phyloP scores from a whole-genome alignment of 2,113 vertebrate genomes.

The Pan paniscus region DNA sequence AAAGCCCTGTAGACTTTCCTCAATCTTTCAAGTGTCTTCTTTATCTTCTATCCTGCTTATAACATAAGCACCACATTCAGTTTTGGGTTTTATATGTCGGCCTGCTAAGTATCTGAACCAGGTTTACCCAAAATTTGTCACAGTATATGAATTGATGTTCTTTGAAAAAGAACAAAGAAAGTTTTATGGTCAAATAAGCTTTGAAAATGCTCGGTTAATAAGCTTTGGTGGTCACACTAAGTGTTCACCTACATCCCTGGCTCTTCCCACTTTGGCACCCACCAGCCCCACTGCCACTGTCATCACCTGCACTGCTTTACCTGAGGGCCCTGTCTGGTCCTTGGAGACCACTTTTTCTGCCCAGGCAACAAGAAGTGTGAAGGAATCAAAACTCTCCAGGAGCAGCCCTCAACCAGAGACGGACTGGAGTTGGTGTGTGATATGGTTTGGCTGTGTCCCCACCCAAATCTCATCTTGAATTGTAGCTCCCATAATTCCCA shows the following conservation, averaged over 20 bases:
- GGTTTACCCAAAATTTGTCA: not conserved
- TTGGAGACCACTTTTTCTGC: not conserved
- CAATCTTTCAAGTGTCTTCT: not conserved
- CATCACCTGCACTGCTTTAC: not conserved
- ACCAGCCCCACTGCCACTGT: rapidly evolving
- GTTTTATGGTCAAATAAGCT: not conserved
- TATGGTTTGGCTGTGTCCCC: no score
- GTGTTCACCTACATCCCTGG: rapidly evolving
- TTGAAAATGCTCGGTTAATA: not conserved
- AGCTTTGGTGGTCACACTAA: no score
- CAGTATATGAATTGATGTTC: not conserved
- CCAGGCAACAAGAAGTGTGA: not conserved
- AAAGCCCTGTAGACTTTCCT: rapidly evolving
- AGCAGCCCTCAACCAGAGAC: not conserved
- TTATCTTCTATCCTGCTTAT: not conserved
- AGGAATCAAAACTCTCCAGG: not conserved
- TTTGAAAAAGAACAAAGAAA: not conserved
- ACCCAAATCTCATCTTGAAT: no score
- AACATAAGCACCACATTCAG: not conserved
- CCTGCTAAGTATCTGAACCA: not conserved
- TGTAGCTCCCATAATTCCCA: no score
- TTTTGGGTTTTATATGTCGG: not conserved
- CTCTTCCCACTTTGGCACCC: rapidly evolving
- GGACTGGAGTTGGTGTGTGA: not conserved
- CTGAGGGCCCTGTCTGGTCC: not conserved